phyloP scores from a whole-genome alignment of 2,888 invertebrate species.

The Eubasilissa splendida region DNA sequence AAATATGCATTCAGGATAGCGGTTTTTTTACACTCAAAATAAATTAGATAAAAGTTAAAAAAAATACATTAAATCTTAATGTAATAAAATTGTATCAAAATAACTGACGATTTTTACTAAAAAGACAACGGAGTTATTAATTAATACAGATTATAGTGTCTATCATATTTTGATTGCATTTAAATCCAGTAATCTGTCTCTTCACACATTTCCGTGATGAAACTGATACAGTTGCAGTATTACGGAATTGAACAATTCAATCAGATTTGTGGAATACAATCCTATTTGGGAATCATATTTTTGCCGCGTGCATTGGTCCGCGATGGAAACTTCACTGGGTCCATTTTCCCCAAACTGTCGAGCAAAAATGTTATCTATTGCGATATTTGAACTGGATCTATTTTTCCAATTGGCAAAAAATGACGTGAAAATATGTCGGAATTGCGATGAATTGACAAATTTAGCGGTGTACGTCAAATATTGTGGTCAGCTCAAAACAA shows the following conservation, averaged over 20 bases:
- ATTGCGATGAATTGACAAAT: too few relatives aligned
- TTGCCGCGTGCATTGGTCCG: slow-evolving; percentile 15
- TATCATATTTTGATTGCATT: slow-evolving; percentile 32
- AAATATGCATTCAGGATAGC: too few relatives aligned
- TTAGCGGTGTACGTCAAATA: too few relatives aligned
- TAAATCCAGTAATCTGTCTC: slow-evolving; percentile 22
- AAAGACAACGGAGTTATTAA: too few relatives aligned
- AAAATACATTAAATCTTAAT: too few relatives aligned
- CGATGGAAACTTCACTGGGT: neutral
- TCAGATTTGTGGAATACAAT: slow-evolving; percentile 46
- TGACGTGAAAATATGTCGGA: neutral
- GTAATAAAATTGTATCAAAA: neutral
- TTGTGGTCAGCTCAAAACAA: too few relatives aligned
- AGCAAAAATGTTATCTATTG: too few relatives aligned
- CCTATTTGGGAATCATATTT: slow-evolving; percentile 48
- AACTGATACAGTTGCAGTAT: slow-evolving; percentile 12
- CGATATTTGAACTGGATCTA: neutral
- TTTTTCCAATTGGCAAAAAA: neutral
- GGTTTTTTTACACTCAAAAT: too few relatives aligned
- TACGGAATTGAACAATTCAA: slow-evolving; percentile 46
- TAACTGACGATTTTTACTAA: neutral
- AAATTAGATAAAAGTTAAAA: too few relatives aligned
- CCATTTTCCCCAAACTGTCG: neutral
- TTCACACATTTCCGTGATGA: slow-evolving; percentile 29
- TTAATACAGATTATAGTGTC: neutral